These are phyloP conservation scores for Columbina picui DNA, from an alignment of 2,113 vertebrate species.

Conservation along the genomic window DNA sequence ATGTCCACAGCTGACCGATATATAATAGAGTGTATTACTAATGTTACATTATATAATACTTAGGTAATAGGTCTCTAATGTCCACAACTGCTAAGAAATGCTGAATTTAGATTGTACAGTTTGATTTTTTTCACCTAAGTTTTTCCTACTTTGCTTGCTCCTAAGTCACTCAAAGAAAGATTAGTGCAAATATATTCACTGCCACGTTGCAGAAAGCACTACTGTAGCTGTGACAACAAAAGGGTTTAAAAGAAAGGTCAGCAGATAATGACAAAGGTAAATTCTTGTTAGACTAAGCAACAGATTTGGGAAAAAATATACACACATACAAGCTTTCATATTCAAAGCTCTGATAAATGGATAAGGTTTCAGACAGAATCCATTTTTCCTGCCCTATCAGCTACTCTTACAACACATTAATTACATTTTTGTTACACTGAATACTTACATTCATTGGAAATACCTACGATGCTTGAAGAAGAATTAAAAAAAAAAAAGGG, in stretches of 20 bases:
- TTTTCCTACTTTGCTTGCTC: not conserved
- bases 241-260: not conserved
- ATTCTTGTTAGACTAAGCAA: not conserved
- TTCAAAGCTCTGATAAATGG: not conserved
- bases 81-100: not conserved
- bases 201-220: not conserved
- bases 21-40: accelerated
- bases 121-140: not conserved
- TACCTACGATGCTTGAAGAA: not conserved
- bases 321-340: not conserved
- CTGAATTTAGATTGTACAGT: not conserved
- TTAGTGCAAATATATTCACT: not conserved
- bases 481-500: not conserved
- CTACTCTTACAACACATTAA: not conserved
- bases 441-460: not conserved
- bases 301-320: not conserved
- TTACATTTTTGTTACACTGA: not conserved
- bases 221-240: not conserved
- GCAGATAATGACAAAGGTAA: not conserved
- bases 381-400: not conserved
- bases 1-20: not conserved
- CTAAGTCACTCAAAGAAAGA: not conserved
- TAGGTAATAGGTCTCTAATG: not conserved
- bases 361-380: not conserved
- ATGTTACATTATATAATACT: not conserved